phyloP scores from a whole-genome alignment of 2,888 invertebrate genomes.

The Caenorhabditis becei region DNA sequence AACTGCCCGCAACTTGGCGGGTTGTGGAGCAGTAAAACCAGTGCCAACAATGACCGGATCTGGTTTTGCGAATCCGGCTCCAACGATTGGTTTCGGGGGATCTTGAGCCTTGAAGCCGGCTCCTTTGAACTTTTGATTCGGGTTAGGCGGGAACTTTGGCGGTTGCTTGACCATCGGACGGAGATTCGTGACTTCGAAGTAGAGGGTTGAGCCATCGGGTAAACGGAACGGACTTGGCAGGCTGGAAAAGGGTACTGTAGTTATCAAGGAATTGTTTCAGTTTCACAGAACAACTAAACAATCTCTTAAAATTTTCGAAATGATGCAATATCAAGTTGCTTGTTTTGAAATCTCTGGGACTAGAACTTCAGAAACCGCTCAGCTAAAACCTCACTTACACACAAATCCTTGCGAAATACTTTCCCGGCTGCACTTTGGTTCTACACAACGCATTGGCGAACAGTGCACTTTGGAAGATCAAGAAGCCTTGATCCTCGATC shows the following conservation, averaged over 20 bases:
- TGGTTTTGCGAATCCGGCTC: slow-evolving; percentile 13
- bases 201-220: neutral
- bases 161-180: neutral
- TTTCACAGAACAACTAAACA: no score
- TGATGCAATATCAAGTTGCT: no score
- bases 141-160: neutral
- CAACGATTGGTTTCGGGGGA: neutral
- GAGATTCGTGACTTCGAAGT: neutral
- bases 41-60: slow-evolving; percentile 4
- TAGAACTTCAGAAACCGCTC: no score
- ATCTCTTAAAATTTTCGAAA: no score
- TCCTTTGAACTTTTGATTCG: neutral
- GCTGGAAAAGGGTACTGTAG: neutral
- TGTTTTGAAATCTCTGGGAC: no score
- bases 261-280: no score
- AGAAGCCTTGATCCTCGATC: neutral
- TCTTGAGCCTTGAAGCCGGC: neutral
- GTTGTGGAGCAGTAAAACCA: slow-evolving; percentile 12
- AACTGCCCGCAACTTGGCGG: neutral
- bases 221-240: neutral
- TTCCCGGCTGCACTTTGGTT: neutral
- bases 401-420: neutral
- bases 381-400: no score
- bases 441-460: neutral
- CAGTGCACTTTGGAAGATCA: neutral